Percentiles rank a stretch among this genome's conserved stretches.
Conservation (phyloP, 1,140 invertebrate genomes). For the Sitodiplosis mosellana region DNA sequence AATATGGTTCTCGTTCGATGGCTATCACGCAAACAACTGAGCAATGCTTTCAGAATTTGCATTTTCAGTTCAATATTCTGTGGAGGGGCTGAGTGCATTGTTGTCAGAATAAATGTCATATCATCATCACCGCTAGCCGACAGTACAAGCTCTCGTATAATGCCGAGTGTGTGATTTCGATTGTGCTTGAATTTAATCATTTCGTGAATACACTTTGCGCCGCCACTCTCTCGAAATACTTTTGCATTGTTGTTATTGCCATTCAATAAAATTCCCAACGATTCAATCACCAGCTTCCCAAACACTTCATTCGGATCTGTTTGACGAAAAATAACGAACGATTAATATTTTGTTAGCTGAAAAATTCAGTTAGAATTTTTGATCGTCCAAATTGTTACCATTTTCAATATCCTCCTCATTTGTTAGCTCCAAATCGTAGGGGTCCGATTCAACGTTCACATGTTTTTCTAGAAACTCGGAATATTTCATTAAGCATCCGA, state of each 20-base stretch:
- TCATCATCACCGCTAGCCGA: slow-evolving; percentile 87
- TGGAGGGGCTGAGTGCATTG: slow-evolving; percentile 73
- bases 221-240: slow-evolving; percentile 82
- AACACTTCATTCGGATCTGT: slow-evolving; percentile 49
- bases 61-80: slow-evolving; percentile 67
- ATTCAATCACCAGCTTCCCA: slow-evolving; percentile 72
- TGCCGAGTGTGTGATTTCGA: slow-evolving; percentile 57
- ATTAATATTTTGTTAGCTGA: too few relatives aligned
- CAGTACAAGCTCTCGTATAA: slow-evolving; percentile 72
- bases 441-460: slow-evolving; percentile 12
- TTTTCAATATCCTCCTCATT: slow-evolving; percentile 18
- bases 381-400: slow-evolving; percentile 7
- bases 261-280: slow-evolving; percentile 58
- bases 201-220: slow-evolving; percentile 76
- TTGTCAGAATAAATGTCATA: slow-evolving; percentile 76
- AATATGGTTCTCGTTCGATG: slow-evolving; percentile 93
- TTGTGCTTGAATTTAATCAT: slow-evolving; percentile 74
- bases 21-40: slow-evolving; percentile 79
- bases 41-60: slow-evolving; percentile 75
- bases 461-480: slow-evolving; percentile 54
- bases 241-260: slow-evolving; percentile 75
- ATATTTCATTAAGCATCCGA: slow-evolving; percentile 80
- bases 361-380: too few relatives aligned
- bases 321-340: slow-evolving; percentile 11
- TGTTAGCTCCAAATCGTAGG: not conserved